Conservation (phyloP, 2,797 vertebrate genomes). For the Fistularia tabacaria region DNA sequence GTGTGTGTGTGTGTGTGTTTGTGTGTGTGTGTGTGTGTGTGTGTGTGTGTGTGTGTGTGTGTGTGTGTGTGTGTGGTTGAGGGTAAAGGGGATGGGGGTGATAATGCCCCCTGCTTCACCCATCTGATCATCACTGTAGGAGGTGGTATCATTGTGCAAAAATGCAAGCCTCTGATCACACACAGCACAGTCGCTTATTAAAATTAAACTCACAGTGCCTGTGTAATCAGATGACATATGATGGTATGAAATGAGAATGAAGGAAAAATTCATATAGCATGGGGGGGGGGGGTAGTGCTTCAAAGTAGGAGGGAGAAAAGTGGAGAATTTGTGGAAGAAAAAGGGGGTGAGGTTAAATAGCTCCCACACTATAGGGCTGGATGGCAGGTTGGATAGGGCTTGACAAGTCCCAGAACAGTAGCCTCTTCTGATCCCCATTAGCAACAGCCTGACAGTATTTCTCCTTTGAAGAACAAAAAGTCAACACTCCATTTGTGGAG, state of each 20-base stretch:
- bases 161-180: slow-evolving; percentile 54
- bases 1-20: slow-evolving; percentile 7
- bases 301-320: slow-evolving; percentile 20
- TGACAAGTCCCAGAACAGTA: slow-evolving; percentile 74
- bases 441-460: slow-evolving; percentile 67
- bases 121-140: slow-evolving; percentile 45
- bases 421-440: slow-evolving; percentile 73
- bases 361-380: slow-evolving; percentile 65
- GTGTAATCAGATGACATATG: slow-evolving; percentile 56
- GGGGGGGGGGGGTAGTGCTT: slow-evolving; percentile 39
- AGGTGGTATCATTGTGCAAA: slow-evolving; percentile 63
- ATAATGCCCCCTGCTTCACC: slow-evolving; percentile 41
- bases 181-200: slow-evolving; percentile 42
- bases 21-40: slow-evolving; percentile 7
- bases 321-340: slow-evolving; percentile 56
- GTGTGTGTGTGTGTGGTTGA: slow-evolving; percentile 6
- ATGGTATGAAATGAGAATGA: slow-evolving; percentile 39
- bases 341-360: slow-evolving; percentile 63
- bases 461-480: slow-evolving; percentile 73
- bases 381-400: slow-evolving; percentile 67
- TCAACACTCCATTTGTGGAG: slow-evolving; percentile 76
- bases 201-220: slow-evolving; percentile 53
- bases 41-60: slow-evolving; percentile 8
- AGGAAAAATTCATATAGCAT: slow-evolving; percentile 30
- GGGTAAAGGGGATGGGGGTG: slow-evolving; percentile 2